phyloP scores from a whole-genome alignment of 2,113 vertebrate genomes.

The Peromyscus leucopus region DNA sequence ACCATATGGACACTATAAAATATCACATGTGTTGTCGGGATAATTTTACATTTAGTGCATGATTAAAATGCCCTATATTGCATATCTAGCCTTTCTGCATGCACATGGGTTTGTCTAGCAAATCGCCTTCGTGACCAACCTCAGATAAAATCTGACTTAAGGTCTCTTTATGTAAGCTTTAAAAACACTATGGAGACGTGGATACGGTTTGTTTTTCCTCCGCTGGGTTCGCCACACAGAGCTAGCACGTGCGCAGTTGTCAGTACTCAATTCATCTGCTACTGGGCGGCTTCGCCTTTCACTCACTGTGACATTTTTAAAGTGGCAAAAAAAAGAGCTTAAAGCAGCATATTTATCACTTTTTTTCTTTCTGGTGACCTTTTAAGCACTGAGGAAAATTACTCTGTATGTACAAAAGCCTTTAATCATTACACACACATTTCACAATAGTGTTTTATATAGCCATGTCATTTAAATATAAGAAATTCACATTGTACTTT shows the following conservation, averaged over 20 bases:
- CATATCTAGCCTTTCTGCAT: conserved; percentile 68
- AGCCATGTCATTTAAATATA: conserved; percentile 80
- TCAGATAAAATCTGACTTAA: conserved; percentile 75
- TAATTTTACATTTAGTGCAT: conserved; percentile 79
- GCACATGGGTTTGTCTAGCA: conserved; percentile 51
- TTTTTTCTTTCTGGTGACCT: conserved; percentile 86
- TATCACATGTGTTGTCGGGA: conserved; percentile 83
- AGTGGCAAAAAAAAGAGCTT: conserved; percentile 86
- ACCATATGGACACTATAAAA: conserved; percentile 84
- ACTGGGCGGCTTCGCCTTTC: conserved; percentile 84
- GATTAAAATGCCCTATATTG: conserved; percentile 77
- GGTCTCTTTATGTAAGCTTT: conserved; percentile 68
- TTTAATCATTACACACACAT: conserved; percentile 81
- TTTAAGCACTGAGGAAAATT: conserved; percentile 85
- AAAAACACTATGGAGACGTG: conserved; percentile 81
- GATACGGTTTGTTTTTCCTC: conserved; percentile 83
- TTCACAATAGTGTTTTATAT: conserved; percentile 77
- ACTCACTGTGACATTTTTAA: conserved; percentile 87
- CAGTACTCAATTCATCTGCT: conserved; percentile 85
- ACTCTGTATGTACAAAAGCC: conserved; percentile 80
- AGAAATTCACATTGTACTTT: conserved; percentile 81
- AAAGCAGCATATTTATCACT: conserved; percentile 84
- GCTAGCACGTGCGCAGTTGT: conserved; percentile 81
- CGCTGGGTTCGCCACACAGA: conserved; percentile 78
- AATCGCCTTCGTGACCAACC: conserved; percentile 77